These are phyloP conservation scores for Drosophila infuscata DNA, from an alignment of 2,888 invertebrate species.

Conservation along the genomic window DNA sequence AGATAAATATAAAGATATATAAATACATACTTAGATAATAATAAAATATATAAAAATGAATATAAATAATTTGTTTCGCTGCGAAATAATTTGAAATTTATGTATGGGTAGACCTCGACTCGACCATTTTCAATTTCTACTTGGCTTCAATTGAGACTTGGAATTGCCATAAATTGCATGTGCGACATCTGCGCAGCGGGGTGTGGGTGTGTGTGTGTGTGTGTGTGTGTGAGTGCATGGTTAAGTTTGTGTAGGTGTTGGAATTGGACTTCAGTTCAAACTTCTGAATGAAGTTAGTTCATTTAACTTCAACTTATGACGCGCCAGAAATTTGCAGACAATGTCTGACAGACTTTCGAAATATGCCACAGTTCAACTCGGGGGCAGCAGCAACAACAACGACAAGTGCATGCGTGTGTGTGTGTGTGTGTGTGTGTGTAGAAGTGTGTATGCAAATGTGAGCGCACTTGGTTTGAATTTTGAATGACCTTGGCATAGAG, in stretches of 20 bases:
- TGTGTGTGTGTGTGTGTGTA: slow-evolving; percentile 29
- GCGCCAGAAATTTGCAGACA: slow-evolving; percentile 77
- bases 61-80: not conserved
- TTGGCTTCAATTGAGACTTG: slow-evolving; percentile 74
- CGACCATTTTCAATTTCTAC: slow-evolving; percentile 60
- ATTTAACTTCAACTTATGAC: slow-evolving; percentile 78
- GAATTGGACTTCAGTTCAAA: slow-evolving; percentile 47
- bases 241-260: slow-evolving; percentile 52
- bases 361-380: slow-evolving; percentile 66
- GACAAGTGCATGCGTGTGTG: slow-evolving; percentile 20
- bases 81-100: slow-evolving; percentile 23
- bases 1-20: not conserved
- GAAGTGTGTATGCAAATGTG: slow-evolving; percentile 42
- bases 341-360: slow-evolving; percentile 67
- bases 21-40: not conserved
- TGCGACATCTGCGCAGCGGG: slow-evolving; percentile 71
- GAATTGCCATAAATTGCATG: slow-evolving; percentile 79
- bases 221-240: slow-evolving; percentile 16
- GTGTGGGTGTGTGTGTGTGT: slow-evolving; percentile 9
- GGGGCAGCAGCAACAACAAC: slow-evolving; percentile 42
- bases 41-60: not conserved
- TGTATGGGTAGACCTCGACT: slow-evolving; percentile 28
- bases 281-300: slow-evolving; percentile 76
- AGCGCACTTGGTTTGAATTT: slow-evolving; percentile 83
- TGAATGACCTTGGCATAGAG: slow-evolving; percentile 85